These are phyloP conservation scores for Odocoileus virginianus DNA, from an alignment of 2,113 vertebrate genomes.

Conservation along the genomic window DNA sequence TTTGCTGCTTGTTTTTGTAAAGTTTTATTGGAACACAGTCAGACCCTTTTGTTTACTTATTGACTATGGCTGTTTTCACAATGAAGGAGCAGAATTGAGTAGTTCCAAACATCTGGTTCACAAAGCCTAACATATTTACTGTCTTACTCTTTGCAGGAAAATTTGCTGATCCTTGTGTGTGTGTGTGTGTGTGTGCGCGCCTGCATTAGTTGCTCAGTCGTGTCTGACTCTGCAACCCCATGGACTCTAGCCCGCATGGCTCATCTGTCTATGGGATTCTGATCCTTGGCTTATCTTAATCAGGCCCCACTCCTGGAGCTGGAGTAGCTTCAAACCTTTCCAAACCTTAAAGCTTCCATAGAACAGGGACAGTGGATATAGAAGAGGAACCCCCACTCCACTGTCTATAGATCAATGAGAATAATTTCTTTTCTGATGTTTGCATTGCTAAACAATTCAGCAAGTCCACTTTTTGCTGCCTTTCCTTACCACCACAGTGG, in stretches of 20 bases:
- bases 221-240: neutral
- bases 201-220: neutral
- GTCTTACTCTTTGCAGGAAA: neutral
- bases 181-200: neutral
- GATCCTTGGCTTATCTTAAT: neutral
- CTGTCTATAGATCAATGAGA: neutral
- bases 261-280: neutral
- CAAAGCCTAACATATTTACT: neutral
- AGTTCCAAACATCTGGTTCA: neutral
- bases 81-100: neutral
- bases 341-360: neutral
- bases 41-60: neutral
- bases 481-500: neutral
- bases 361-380: neutral
- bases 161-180: neutral
- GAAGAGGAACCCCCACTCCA: neutral
- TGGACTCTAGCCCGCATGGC: neutral
- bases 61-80: neutral
- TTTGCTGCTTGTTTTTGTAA: neutral
- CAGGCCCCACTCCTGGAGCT: neutral
- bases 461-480: neutral
- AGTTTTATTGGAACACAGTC: constrained; percentile 3
- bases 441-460: neutral
- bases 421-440: neutral
- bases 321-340: neutral